A percentile compares a stretch with the other conserved stretches of the same genome.
Evolutionary conservation across 1,140 invertebrate genomes (phyloP).

Genomic region (Zaprionus capensis): DNA sequence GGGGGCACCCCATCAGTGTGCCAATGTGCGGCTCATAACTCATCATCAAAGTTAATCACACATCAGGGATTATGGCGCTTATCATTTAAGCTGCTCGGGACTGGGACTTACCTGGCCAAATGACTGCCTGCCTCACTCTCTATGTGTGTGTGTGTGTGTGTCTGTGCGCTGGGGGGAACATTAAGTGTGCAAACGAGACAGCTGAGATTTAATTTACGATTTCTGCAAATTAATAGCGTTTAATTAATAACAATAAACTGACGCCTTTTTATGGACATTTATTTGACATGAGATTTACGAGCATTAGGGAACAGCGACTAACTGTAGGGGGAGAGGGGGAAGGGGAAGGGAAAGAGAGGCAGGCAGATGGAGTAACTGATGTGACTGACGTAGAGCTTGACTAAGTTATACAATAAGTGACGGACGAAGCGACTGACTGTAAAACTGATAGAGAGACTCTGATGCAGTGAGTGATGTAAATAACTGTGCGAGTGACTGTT

Average conservation of each 20-base stretch:
- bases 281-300: conserved; percentile 77
- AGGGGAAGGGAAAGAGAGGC: not conserved
- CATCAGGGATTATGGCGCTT: conserved; percentile 83
- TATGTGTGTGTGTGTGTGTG: not conserved
- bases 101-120: conserved; percentile 62
- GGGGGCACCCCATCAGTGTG: conserved; percentile 67
- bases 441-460: not conserved
- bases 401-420: not conserved
- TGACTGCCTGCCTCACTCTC: conserved; percentile 48
- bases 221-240: conserved; percentile 83
- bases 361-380: conserved; percentile 7
- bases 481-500: not conserved
- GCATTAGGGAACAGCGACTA: conserved; percentile 8
- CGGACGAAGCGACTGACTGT: conserved; percentile 7
- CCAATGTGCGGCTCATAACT: conserved; percentile 82
- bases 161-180: conserved; percentile 48
- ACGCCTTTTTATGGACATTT: conserved; percentile 81
- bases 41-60: conserved; percentile 83
- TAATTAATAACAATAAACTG: conserved; percentile 83
- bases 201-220: conserved; percentile 80
- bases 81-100: conserved; percentile 67
- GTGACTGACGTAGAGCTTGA: not conserved
- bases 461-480: not conserved
- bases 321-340: not conserved
- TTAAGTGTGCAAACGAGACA: conserved; percentile 63